phyloP scores from a whole-genome alignment of 1,140 invertebrate genomes.

The Drosophila lowei region DNA sequence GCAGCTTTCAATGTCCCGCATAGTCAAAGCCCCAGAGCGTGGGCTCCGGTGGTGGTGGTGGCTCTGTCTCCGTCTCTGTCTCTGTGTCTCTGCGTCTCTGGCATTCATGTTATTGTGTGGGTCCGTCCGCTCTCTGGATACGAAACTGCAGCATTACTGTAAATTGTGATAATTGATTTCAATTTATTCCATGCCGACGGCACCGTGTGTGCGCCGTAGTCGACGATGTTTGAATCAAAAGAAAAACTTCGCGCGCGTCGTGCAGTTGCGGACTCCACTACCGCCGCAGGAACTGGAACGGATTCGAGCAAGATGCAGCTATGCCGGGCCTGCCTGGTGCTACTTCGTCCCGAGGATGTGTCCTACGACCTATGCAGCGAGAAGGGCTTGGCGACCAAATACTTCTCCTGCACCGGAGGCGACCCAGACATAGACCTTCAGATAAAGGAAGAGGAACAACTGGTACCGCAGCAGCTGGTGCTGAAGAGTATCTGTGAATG shows the following conservation, averaged over 20 bases:
- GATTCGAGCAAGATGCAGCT: slow-evolving; percentile 42
- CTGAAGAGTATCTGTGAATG: slow-evolving; percentile 67
- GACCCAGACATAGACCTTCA: slow-evolving; percentile 1
- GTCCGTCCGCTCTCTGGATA: slow-evolving; percentile 16
- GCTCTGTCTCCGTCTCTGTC: slow-evolving; percentile 14
- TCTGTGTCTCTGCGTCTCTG: slow-evolving; percentile 4
- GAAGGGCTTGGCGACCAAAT: slow-evolving; percentile 56
- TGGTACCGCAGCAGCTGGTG: slow-evolving; percentile 29
- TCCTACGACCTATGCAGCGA: slow-evolving; percentile 47
- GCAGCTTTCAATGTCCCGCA: slow-evolving; percentile 63
- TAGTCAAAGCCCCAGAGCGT: slow-evolving; percentile 27
- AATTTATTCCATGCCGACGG: slow-evolving; percentile 42
- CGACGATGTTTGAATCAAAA: slow-evolving; percentile 49
- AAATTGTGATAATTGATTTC: slow-evolving; percentile 58
- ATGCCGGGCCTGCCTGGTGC: slow-evolving; percentile 63
- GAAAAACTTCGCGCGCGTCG: slow-evolving; percentile 34
- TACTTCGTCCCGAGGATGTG: slow-evolving; percentile 44
- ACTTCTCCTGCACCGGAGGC: slow-evolving; percentile 44
- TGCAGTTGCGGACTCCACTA: slow-evolving; percentile 49
- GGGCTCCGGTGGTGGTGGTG: not conserved
- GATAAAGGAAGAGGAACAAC: slow-evolving; percentile 12
- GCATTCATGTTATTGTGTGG: slow-evolving; percentile 4
- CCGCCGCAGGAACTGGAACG: not conserved
- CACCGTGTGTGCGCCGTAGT: not conserved
- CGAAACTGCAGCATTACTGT: slow-evolving; percentile 25